Conservation (phyloP, 2,888 invertebrate species). For the Apamea crenata region DNA sequence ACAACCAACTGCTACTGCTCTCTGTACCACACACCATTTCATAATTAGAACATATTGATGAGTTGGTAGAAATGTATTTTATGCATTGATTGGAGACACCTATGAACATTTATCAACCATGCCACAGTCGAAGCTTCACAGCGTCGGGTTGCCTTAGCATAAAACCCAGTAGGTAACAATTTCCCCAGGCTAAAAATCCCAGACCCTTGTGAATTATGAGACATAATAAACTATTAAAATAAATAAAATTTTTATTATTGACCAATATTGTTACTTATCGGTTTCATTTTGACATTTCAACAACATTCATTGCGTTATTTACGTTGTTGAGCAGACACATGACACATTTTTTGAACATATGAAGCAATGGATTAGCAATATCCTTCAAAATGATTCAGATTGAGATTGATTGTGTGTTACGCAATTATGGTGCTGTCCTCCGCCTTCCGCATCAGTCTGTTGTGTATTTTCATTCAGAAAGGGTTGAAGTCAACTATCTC, state of each 20-base stretch:
- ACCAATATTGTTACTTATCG: no score
- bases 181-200: not conserved
- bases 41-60: not conserved
- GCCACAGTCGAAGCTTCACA: not conserved
- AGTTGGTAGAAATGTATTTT: not conserved
- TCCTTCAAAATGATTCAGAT: no score
- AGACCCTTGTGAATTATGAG: not conserved
- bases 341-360: no score
- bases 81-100: not conserved
- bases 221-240: not conserved
- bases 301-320: no score
- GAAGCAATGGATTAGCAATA: no score
- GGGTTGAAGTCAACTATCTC: not conserved
- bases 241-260: not conserved
- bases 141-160: not conserved
- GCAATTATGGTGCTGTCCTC: no score
- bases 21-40: not conserved
- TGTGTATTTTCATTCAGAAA: not conserved
- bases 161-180: not conserved
- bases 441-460: no score
- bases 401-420: no score
- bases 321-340: no score
- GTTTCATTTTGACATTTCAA: no score
- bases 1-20: no score
- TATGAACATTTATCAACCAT: not conserved